Evolutionary conservation across 2,113 vertebrate species (phyloP), one percentile per base, ranked within the genome.

Genomic region (Epinephelus fuscoguttatus): DNA sequence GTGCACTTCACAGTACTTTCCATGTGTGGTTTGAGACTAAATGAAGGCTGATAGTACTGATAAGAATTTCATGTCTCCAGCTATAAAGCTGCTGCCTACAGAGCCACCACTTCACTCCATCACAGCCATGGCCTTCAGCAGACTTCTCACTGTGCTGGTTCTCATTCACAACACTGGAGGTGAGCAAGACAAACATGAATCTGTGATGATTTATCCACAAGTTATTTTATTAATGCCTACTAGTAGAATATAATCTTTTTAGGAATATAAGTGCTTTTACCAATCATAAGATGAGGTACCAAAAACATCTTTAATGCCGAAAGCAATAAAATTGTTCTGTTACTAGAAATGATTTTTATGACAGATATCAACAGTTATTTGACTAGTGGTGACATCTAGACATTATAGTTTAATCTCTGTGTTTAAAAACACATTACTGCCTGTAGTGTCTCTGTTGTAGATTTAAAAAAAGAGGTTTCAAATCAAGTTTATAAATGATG

Each of bases 81-180:
- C 42, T 45, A 12, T 82, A 87, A 86, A 84, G 27, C 49, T 56
- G 50, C 77, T 77, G 23, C 0, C n/a, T 18, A 17, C 52, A 68
- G 47, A 60, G 5, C 3, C 18, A 1, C 27, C 0, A 18, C 56
- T 19, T 27, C 23, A 61, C 74, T 59, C 11, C 0, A 0, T n/a
- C 68, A n/a, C 53, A 25, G 57, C 40, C 83, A 89, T 91, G 90
- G 78, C 64, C 53, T 47, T 82, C 60, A 59, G 17, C 23, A 64
- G 8, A 52, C 78, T 86, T 2, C 17, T 91, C 13, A 1, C 59
- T 21, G 68, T 27, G 72, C 56, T 89, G 74, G 42, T 84, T 0
- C 80, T 91, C 71, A 61, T 88, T 55, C 40, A 56, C 75, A 47
- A 52, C 64, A 12, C 5, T 17, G 59, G 8, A 68, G 90, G 90